A percentile compares a stretch with the other conserved stretches of the same genome.
Evolutionary conservation across 2,888 invertebrate genomes (phyloP).

Genomic region (Pyrocoelia pectoralis): DNA sequence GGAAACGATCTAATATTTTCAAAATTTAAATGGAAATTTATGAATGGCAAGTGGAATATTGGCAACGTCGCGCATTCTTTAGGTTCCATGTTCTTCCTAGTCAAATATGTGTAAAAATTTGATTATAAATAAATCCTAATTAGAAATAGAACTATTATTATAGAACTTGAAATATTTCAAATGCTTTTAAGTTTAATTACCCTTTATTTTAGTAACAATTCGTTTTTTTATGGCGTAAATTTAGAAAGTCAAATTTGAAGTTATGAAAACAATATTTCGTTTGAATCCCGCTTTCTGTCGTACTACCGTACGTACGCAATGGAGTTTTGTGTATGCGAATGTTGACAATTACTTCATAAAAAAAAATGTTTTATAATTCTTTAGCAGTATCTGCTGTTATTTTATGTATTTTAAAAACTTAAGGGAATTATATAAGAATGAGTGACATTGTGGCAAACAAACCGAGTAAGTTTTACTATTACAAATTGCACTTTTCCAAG

Average conservation of each 20-base stretch:
- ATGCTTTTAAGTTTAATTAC: slow-evolving; percentile 18
- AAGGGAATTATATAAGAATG: neutral
- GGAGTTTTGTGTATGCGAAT: slow-evolving; percentile 63
- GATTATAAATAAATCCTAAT: slow-evolving; percentile 37
- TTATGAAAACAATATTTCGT: slow-evolving; percentile 37
- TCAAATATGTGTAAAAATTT: slow-evolving; percentile 44
- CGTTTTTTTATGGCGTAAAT: slow-evolving; percentile 20
- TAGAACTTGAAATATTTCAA: slow-evolving; percentile 23
- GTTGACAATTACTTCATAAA: slow-evolving; percentile 46
- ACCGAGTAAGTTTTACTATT: neutral
- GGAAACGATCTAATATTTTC: neutral
- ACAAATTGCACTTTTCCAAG: neutral
- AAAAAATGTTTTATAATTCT: slow-evolving; percentile 23
- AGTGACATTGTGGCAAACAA: neutral
- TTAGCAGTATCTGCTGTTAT: neutral
- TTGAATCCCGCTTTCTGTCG: slow-evolving; percentile 70
- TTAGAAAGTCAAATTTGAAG: slow-evolving; percentile 12
- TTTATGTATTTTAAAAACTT: neutral
- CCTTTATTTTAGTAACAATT: slow-evolving; percentile 20
- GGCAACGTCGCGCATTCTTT: slow-evolving; percentile 55
- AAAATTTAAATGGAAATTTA: slow-evolving; percentile 41
- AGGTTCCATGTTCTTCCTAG: slow-evolving; percentile 37
- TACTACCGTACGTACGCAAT: slow-evolving; percentile 73
- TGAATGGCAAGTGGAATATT: slow-evolving; percentile 45
- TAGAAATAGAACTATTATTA: slow-evolving; percentile 26